Evolutionary conservation across 2,888 invertebrate genomes (phyloP).

Genomic region (Erpobdella octoculata): DNA sequence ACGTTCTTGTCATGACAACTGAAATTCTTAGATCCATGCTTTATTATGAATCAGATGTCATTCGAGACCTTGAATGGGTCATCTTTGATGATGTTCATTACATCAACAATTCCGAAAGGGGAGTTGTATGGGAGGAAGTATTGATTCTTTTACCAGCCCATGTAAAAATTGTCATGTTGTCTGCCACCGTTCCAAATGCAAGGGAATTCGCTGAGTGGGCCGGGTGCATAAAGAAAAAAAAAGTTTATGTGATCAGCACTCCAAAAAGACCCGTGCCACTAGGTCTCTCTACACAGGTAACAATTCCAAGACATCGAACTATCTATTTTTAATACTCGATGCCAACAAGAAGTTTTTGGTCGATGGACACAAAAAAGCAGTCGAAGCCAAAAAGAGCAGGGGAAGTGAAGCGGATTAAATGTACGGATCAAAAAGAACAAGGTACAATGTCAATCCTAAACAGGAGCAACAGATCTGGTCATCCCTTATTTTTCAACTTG

Average conservation of each 20-base stretch:
- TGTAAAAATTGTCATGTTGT: constrained; percentile 89
- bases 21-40: constrained; percentile 92
- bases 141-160: constrained; percentile 86
- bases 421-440: constrained; percentile 48
- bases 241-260: constrained; percentile 84
- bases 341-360: constrained; percentile 66
- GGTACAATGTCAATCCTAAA: constrained; percentile 40
- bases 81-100: constrained; percentile 99
- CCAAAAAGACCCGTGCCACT: constrained; percentile 86
- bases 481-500: constrained; percentile 67
- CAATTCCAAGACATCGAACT: constrained; percentile 51
- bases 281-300: constrained; percentile 72
- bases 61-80: constrained; percentile 92
- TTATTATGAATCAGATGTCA: constrained; percentile 83
- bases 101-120: constrained; percentile 89
- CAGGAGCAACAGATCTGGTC: constrained; percentile 58
- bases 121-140: constrained; percentile 99
- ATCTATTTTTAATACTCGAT: constrained; percentile 68
- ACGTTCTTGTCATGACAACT: constrained; percentile 97
- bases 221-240: constrained; percentile 63
- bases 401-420: constrained; percentile 47
- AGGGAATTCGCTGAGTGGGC: constrained; percentile 76
- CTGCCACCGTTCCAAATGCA: constrained; percentile 95
- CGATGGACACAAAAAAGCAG: constrained; percentile 52
- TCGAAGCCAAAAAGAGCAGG: constrained; percentile 52